Evolutionary conservation across 2,113 vertebrate species (phyloP).

Genomic region (Pelobates fuscus): DNA sequence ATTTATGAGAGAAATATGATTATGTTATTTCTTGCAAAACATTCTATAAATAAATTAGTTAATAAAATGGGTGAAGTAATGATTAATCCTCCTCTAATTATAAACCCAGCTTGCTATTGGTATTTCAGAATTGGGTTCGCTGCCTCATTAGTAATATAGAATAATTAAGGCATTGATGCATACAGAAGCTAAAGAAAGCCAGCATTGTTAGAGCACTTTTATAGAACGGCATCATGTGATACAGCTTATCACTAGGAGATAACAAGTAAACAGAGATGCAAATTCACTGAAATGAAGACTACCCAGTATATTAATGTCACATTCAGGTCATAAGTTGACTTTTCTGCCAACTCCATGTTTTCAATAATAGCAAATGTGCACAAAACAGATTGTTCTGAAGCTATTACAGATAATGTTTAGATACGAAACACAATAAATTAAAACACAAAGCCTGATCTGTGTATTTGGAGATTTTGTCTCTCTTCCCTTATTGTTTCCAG

Average conservation of each 20-base stretch:
- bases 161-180: not conserved
- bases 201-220: not conserved
- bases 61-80: too few species aligned
- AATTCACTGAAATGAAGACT: not conserved
- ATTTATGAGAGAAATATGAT: too few species aligned
- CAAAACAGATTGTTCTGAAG: not conserved
- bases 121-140: not conserved
- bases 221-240: not conserved
- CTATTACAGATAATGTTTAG: conserved; percentile 24
- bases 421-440: conserved; percentile 10
- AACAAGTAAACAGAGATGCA: conserved; percentile 9
- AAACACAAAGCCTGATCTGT: not conserved
- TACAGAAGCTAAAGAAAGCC: not conserved
- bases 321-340: not conserved
- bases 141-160: not conserved
- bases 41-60: too few species aligned
- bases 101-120: not conserved
- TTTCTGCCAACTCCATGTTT: not conserved
- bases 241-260: not conserved
- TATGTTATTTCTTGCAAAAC: too few species aligned
- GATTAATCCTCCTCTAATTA: not conserved
- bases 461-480: not conserved
- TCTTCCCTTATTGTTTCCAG: not conserved
- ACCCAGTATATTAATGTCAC: not conserved
- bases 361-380: not conserved